Conservation (phyloP, 2,113 vertebrate genomes). For the Sinocyclocheilus anophthalmus region DNA sequence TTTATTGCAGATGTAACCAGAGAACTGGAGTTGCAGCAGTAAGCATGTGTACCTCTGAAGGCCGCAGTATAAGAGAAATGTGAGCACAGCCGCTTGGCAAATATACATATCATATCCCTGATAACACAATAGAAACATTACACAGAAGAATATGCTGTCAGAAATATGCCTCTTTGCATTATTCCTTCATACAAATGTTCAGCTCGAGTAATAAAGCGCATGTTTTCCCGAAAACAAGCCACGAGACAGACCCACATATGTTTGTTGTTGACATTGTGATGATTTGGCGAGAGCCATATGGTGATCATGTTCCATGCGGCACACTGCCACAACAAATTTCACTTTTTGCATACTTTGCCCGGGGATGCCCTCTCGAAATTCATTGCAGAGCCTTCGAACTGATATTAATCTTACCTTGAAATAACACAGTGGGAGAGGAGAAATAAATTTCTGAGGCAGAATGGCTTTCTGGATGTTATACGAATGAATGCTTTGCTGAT, state of each 20-base stretch:
- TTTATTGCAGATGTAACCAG: conserved; percentile 18
- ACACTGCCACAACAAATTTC: conserved; percentile 40
- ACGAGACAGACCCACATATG: conserved; percentile 36
- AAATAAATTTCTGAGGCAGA: conserved; percentile 51
- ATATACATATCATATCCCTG: conserved; percentile 36
- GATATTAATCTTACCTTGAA: conserved; percentile 59
- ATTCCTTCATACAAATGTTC: conserved; percentile 34
- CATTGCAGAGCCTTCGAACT: conserved; percentile 29
- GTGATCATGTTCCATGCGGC: conserved; percentile 2
- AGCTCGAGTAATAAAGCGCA: conserved; percentile 34
- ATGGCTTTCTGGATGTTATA: conserved; percentile 50
- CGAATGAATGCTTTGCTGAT: conserved; percentile 53
- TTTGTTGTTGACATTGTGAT: conserved; percentile 50
- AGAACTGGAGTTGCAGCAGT: not conserved
- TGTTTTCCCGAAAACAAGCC: conserved; percentile 39
- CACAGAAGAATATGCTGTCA: conserved; percentile 40
- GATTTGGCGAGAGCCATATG: conserved; percentile 45
- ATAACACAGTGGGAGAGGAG: conserved; percentile 42
- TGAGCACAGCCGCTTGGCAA: conserved; percentile 7
- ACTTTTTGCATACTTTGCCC: conserved; percentile 44
- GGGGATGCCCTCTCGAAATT: conserved; percentile 49
- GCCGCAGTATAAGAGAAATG: not conserved
- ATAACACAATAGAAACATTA: conserved; percentile 45
- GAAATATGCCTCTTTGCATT: conserved; percentile 33
- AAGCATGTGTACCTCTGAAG: conserved; percentile 34